These are phyloP conservation scores for Drosophila pseudoobscura DNA, from an alignment of 1,140 invertebrate genomes.

Conservation along the genomic window DNA sequence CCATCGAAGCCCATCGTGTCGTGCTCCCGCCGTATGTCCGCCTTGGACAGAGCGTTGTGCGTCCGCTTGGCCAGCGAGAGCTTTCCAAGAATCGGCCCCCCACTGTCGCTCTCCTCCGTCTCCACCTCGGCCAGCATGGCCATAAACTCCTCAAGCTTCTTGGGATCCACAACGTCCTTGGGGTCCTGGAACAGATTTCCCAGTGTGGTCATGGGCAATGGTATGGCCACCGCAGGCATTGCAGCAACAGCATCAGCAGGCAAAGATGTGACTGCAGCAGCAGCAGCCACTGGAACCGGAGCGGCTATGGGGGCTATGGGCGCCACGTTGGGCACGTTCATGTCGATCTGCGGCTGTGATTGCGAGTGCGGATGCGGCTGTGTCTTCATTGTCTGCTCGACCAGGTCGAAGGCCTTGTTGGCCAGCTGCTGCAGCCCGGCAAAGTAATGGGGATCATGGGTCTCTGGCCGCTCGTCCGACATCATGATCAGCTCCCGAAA, in stretches of 20 bases:
- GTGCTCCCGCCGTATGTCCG: conserved; percentile 73
- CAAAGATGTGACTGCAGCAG: background rate
- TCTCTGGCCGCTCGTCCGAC: conserved; percentile 82
- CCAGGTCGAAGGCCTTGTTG: conserved; percentile 84
- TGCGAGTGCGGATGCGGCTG: conserved; percentile 45
- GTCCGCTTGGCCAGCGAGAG: conserved; percentile 86
- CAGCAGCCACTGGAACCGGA: conserved; percentile 1
- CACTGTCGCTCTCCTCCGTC: conserved; percentile 87
- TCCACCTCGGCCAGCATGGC: conserved; percentile 84
- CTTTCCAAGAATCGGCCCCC: conserved; percentile 85
- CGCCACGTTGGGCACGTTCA: conserved; percentile 12
- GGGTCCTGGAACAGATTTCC: conserved; percentile 79
- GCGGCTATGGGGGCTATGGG: background rate
- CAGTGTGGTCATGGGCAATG: conserved; percentile 61
- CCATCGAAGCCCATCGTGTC: conserved; percentile 49
- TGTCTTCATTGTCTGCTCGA: conserved; percentile 76
- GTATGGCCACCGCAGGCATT: conserved; percentile 13
- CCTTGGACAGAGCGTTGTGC: conserved; percentile 85
- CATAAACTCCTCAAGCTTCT: conserved; percentile 84
- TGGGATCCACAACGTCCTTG: conserved; percentile 80
- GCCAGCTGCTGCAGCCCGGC: conserved; percentile 84
- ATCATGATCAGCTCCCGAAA: conserved; percentile 85
- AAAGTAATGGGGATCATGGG: conserved; percentile 83
- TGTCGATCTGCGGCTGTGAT: conserved; percentile 43
- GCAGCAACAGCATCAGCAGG: conserved; percentile 5